Conservation (phyloP, 1,140 invertebrate genomes). For the Ephestia elutella region DNA sequence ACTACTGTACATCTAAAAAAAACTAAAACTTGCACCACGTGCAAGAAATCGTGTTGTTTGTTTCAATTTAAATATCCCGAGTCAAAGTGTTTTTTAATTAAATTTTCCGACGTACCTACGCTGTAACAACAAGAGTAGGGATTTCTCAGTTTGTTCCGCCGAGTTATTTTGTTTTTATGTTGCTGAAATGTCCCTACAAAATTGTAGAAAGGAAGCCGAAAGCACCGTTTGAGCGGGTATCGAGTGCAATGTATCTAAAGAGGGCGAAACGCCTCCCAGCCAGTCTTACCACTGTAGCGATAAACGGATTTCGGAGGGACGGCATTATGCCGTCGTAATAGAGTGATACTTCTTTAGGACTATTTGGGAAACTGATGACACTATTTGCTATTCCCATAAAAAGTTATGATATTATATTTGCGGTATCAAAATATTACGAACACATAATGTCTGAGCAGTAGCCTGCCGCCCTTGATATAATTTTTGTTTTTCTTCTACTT, state of each 20-base stretch:
- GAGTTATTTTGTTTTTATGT: constrained; percentile 29
- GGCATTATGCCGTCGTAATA: constrained; percentile 55
- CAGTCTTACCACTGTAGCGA: constrained; percentile 42
- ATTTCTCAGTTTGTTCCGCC: constrained; percentile 14
- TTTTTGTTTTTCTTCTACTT: constrained; percentile 13
- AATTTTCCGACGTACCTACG: constrained; percentile 8
- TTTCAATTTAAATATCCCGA: background rate
- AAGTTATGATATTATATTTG: constrained; percentile 58
- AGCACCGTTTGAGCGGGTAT: constrained; percentile 34
- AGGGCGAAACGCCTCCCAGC: constrained; percentile 30
- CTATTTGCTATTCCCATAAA: constrained; percentile 64
- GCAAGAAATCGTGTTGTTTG: background rate
- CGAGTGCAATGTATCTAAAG: constrained; percentile 51
- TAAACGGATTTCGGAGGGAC: constrained; percentile 53
- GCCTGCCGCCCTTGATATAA: constrained; percentile 15
- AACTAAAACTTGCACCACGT: too few relatives aligned
- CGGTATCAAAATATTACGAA: constrained; percentile 52
- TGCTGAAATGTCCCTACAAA: constrained; percentile 23
- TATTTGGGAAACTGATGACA: constrained; percentile 63
- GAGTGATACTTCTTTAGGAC: constrained; percentile 63
- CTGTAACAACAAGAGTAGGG: constrained; percentile 10
- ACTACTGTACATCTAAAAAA: too few relatives aligned
- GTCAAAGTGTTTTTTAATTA: constrained; percentile 11
- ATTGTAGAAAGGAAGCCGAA: constrained; percentile 30
- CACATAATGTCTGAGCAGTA: constrained; percentile 32